Percentiles rank a stretch among this genome's conserved stretches.
Evolutionary conservation across 2,113 vertebrate species (phyloP).

Genomic region (Rhinolophus sinicus): DNA sequence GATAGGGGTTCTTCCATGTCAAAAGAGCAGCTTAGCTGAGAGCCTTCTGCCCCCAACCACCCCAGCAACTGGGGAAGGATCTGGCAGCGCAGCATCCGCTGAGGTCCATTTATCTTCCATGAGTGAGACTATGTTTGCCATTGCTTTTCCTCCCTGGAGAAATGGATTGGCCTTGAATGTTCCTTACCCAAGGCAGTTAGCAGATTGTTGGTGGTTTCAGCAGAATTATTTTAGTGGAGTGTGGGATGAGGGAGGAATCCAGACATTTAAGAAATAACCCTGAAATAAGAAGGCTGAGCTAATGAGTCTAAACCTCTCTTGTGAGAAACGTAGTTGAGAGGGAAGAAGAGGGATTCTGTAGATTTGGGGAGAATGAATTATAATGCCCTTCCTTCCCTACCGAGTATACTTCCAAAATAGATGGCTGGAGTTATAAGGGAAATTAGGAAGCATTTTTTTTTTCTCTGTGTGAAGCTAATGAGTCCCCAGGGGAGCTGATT

Average conservation of each 20-base stretch:
- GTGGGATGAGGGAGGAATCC: background rate
- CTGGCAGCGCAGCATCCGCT: background rate
- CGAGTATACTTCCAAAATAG: conserved; percentile 39
- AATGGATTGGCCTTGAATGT: conserved; percentile 15
- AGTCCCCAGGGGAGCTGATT: conserved; percentile 56
- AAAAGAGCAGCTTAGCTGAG: background rate
- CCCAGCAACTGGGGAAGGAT: background rate
- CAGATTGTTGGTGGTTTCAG: conserved; percentile 15
- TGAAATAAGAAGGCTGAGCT: conserved; percentile 13
- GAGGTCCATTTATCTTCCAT: background rate
- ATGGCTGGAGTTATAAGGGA: conserved; percentile 23
- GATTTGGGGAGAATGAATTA: conserved; percentile 3
- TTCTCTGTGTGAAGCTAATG: conserved; percentile 65
- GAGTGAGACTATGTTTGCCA: background rate
- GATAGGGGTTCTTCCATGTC: background rate
- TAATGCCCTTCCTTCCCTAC: background rate
- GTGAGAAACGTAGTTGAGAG: background rate
- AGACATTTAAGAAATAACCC: conserved; percentile 27
- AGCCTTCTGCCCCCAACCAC: background rate
- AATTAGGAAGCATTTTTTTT: conserved; percentile 59
- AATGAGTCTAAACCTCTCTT: background rate
- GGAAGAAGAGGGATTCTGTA: conserved; percentile 18
- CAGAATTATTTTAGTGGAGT: conserved; percentile 23
- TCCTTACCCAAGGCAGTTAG: background rate
- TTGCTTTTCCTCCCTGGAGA: background rate